Evolutionary conservation across 2,888 invertebrate genomes (phyloP).

Genomic region (Pandemis corylana): DNA sequence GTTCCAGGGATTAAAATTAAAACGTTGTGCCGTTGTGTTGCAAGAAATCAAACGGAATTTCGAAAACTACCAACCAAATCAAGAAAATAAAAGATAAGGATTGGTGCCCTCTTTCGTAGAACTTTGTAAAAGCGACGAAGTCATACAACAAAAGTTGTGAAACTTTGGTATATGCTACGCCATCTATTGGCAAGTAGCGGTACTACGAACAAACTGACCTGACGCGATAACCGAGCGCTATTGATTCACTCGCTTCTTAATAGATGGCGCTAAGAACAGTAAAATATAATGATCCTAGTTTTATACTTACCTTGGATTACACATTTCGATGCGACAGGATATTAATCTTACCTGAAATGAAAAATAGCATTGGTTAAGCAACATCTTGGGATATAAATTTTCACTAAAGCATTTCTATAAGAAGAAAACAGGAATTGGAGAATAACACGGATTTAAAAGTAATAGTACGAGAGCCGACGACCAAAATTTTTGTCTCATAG

Average conservation of each 20-base stretch:
- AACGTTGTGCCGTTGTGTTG: too few relatives aligned
- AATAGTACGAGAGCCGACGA: too few relatives aligned
- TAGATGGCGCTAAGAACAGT: slow-evolving; percentile 60
- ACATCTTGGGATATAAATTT: background rate
- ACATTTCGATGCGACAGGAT: background rate
- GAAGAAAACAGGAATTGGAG: slow-evolving; percentile 28
- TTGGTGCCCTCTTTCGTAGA: background rate
- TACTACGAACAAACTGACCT: slow-evolving; percentile 42
- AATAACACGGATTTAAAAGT: background rate
- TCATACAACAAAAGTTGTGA: background rate
- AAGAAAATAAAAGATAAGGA: too few relatives aligned
- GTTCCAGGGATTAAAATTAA: too few relatives aligned
- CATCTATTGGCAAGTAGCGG: slow-evolving; percentile 51
- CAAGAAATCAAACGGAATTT: too few relatives aligned
- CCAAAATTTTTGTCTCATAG: too few relatives aligned
- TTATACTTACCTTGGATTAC: slow-evolving; percentile 14
- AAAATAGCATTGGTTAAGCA: slow-evolving; percentile 1
- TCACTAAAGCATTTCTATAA: background rate
- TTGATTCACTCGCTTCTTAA: slow-evolving; percentile 23
- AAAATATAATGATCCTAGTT: too few relatives aligned
- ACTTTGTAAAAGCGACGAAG: background rate
- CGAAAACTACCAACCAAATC: too few relatives aligned
- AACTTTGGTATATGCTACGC: slow-evolving; percentile 34
- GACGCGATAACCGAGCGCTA: background rate
- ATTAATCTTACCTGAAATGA: slow-evolving; percentile 36